Evolutionary conservation across 2,888 invertebrate genomes (phyloP).

Genomic region (Aphodius sticticus): DNA sequence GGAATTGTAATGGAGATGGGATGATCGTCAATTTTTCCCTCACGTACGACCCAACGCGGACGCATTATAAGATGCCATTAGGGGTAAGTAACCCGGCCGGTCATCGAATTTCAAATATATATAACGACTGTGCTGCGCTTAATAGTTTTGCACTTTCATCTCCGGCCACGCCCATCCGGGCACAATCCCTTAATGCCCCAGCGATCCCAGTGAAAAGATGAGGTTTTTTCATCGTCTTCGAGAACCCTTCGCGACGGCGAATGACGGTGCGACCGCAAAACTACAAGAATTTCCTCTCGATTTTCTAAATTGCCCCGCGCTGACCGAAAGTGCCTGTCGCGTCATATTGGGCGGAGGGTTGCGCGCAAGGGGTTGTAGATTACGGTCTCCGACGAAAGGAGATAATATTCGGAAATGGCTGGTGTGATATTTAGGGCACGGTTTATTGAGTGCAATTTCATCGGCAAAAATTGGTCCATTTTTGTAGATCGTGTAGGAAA

Average conservation of each 20-base stretch:
- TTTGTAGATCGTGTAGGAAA: background rate
- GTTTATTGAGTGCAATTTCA: background rate
- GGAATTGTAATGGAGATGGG: background rate
- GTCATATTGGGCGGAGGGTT: background rate
- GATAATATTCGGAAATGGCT: background rate
- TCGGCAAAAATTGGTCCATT: background rate
- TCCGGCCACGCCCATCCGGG: background rate
- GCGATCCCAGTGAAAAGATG: background rate
- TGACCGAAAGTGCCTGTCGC: conserved; percentile 4
- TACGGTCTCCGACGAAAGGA: background rate
- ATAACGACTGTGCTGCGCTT: background rate
- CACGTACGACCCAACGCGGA: background rate
- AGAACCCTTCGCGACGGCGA: background rate
- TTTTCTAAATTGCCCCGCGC: background rate
- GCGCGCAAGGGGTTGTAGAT: background rate
- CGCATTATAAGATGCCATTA: background rate
- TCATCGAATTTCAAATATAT: conserved; percentile 4
- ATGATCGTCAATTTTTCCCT: background rate
- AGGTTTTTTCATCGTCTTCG: background rate
- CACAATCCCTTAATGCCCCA: background rate
- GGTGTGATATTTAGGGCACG: background rate
- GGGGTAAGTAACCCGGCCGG: background rate
- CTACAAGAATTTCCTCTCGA: conserved; percentile 4
- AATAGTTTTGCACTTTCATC: conserved; percentile 4
- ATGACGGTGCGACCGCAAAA: conserved; percentile 4